Conservation (phyloP, 53 echinoderm and acorn worm species). For the Paracentrotus lividus region DNA sequence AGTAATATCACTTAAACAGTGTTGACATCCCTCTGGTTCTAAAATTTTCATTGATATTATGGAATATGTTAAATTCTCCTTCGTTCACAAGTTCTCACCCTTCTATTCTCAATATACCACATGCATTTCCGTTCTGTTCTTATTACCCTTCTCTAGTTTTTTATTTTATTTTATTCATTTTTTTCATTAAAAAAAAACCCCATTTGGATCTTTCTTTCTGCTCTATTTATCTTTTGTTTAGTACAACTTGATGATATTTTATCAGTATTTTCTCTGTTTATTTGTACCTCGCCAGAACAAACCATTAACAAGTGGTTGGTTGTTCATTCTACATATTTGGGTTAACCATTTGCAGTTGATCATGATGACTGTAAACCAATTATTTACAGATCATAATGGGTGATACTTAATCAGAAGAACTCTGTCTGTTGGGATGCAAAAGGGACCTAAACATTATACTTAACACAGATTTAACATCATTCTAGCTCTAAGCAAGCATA, state of each 20-base stretch:
- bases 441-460: too few relatives aligned
- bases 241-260: neutral
- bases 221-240: slow-evolving; percentile 10
- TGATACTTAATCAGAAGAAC: neutral
- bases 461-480: too few relatives aligned
- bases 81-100: too few relatives aligned
- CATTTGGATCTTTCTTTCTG: neutral
- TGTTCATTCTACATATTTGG: neutral
- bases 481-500: too few relatives aligned
- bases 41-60: neutral
- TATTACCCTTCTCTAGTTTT: too few relatives aligned
- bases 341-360: neutral
- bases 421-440: too few relatives aligned
- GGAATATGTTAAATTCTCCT: too few relatives aligned
- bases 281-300: neutral
- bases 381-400: neutral
- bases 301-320: slow-evolving; percentile 29
- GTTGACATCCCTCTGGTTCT: too few relatives aligned
- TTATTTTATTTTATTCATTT: too few relatives aligned
- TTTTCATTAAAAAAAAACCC: neutral
- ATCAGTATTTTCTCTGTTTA: neutral
- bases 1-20: too few relatives aligned
- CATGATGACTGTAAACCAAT: neutral
- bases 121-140: neutral
- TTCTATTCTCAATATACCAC: neutral